These are phyloP conservation scores for Dryobates pubescens DNA, from an alignment of 2,797 vertebrate genomes.

Conservation along the genomic window DNA sequence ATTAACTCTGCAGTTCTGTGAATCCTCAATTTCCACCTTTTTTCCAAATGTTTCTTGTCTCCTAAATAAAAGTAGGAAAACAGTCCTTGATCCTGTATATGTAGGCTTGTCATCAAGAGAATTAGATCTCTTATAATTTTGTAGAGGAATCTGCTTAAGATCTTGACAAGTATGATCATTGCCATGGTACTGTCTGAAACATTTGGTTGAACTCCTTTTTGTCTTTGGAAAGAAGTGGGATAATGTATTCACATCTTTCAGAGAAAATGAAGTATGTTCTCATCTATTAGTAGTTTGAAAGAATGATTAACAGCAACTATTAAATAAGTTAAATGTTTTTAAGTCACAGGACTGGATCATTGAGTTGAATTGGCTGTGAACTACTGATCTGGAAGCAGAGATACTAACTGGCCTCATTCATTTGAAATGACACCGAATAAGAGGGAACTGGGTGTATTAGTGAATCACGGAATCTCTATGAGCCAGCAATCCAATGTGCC, in stretches of 20 bases:
- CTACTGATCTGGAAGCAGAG: slow-evolving; percentile 17
- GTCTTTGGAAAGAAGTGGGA: neutral
- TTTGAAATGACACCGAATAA: slow-evolving; percentile 19
- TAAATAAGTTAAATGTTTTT: slow-evolving; percentile 51
- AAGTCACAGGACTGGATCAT: neutral
- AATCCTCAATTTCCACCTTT: neutral
- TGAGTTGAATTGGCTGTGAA: slow-evolving; percentile 11
- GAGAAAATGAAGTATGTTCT: slow-evolving; percentile 42
- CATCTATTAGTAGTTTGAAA: neutral
- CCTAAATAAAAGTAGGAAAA: neutral
- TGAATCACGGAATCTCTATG: too few relatives aligned
- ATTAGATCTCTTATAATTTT: neutral
- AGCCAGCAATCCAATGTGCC: neutral
- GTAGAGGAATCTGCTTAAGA: neutral
- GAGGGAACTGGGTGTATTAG: neutral
- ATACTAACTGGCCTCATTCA: slow-evolving; percentile 21
- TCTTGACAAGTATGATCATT: neutral
- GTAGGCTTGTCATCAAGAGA: neutral
- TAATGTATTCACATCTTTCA: slow-evolving; percentile 2
- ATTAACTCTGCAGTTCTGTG: neutral
- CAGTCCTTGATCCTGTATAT: neutral
- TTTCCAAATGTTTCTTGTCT: neutral
- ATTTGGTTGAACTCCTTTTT: neutral
- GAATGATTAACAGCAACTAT: slow-evolving; percentile 42
- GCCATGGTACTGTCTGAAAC: neutral